Base-by-base conservation (phyloP, 1,140 invertebrate genomes). In the Bombus superbus region DNA sequence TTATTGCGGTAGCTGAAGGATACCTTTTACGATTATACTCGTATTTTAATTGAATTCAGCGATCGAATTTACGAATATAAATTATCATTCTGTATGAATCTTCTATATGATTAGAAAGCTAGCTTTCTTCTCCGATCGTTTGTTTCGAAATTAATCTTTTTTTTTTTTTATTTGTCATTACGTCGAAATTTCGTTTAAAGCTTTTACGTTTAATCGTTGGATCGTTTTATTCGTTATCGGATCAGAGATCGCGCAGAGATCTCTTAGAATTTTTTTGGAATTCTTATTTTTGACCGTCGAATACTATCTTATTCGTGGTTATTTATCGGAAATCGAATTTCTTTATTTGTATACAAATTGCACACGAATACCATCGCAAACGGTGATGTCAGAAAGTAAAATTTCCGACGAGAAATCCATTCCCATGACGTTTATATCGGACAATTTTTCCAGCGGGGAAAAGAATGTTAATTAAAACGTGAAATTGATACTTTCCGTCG, bases 401-500 rank as follows among this genome's bases (percentile, higher is more conserved):
- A n/a, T 35, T 75, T 32, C 4, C 73, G 22, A 53, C 25, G 28
- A 15, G 13, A n/a, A 8, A 10, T 68, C 3, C 18, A 68, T 38
- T 68, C 32, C 66, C 32, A 10, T 38, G 35, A 68, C n/a, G 64
- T 66, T 66, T 66, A 15, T 18, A 66, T n/a, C 64, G 64, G 32
- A 66, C n/a, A 38, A 69, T 69, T 69, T 11, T 38, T 25, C 32
- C 25, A 3, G 1, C 5, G 74, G 32, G 9, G 32, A 25, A 75
- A 75, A 22, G 18, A 47, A 47, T 53, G 72, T 53, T 47, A 74
- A 73, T 73, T 44, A 44, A 73, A 73, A 44, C 32, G 10, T 53
- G n/a, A 74, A 74, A 74, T 53, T 53, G 44, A 53, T 74, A 74
- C 72, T 13, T 47, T 53, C 35, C 32, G 44, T 74, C 28, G 44